Evolutionary conservation across 92 coral and sea anemone genomes (phyloP), one percentile per base, ranked within the genome.

Genomic region (Epizoanthus stellaris): DNA sequence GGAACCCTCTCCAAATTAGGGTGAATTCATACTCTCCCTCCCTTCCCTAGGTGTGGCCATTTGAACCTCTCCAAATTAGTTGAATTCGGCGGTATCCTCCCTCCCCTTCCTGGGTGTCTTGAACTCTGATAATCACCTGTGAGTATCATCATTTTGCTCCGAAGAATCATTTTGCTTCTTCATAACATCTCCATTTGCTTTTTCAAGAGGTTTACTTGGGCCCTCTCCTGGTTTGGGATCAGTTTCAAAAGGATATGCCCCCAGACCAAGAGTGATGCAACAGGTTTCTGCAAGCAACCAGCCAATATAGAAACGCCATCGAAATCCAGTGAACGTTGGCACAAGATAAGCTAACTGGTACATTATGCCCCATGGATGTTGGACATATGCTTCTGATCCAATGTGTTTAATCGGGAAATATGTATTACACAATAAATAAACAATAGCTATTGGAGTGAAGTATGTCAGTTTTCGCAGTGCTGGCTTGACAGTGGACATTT

Each of bases 261-360:
- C 98, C 47, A 95, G 77, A 13, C 98, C 98, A 75, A 95, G 69
- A 20, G 87, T 92, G 76, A 94, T 94, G 75, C 98, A 94, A 67
- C 95, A 88, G 52, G 95, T 90, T 88, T 95, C 98, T 10, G 98
- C 98, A 62, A 95, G 85, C 74, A 94, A 58, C 98, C 98, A 95
- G 1, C 98, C 98, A 61, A 95, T 72, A 84, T 95, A 95, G 77
- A 95, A 95, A 53, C 98, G 88, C 95, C 93, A 95, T n/a, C 98
- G 91, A 84, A 95, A 95, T 85, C 98, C 95, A 52, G 87, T 73
- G 70, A 95, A 95, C 67, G 95, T 80, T 8, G 98, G 98, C 70
- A 92, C 89, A 36, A 95, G 93, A 73, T 95, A 95, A 0, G 88
- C 95, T 40, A 95, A 73, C 68, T 90, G 96, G 75, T 92, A 94